A percentile compares a stretch with the other conserved stretches of the same genome.
phyloP scores from a whole-genome alignment of 2,888 invertebrate genomes.

The Hydriomena furcata region DNA sequence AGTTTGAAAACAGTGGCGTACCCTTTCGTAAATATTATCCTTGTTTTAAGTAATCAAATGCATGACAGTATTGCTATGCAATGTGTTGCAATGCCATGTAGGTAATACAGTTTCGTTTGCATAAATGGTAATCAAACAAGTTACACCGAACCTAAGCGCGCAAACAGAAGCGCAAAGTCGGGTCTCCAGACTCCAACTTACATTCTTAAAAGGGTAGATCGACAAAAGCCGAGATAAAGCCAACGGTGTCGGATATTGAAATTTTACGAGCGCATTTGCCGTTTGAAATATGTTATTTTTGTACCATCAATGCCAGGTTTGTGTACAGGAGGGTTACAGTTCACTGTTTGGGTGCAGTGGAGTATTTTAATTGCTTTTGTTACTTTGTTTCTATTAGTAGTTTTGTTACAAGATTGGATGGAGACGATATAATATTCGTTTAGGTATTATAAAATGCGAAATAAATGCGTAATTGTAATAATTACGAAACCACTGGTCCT shows the following conservation, averaged over 20 bases:
- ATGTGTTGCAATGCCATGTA: too few relatives aligned
- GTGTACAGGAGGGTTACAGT: constrained; percentile 31
- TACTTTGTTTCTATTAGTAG: constrained; percentile 7
- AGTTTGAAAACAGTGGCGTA: too few relatives aligned
- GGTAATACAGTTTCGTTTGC: too few relatives aligned
- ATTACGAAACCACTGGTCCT: too few relatives aligned
- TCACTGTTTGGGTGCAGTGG: constrained; percentile 4
- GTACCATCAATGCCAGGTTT: constrained; percentile 37
- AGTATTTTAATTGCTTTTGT: constrained; percentile 15
- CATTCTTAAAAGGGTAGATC: constrained; percentile 14
- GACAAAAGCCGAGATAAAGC: constrained; percentile 27
- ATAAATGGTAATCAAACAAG: too few relatives aligned
- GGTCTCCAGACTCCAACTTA: neutral
- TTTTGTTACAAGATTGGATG: neutral
- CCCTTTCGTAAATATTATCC: too few relatives aligned
- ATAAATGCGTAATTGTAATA: too few relatives aligned
- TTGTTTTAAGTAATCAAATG: too few relatives aligned
- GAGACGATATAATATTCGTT: neutral
- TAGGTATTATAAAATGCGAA: neutral
- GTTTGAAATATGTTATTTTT: constrained; percentile 38
- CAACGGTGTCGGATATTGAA: constrained; percentile 32
- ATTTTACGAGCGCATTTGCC: constrained; percentile 34
- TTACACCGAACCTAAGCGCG: neutral
- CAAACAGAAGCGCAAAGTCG: neutral
- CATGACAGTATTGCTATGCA: too few relatives aligned